Base-by-base conservation (phyloP, 2,888 invertebrate species). In the Dinocampus coccinellae region DNA sequence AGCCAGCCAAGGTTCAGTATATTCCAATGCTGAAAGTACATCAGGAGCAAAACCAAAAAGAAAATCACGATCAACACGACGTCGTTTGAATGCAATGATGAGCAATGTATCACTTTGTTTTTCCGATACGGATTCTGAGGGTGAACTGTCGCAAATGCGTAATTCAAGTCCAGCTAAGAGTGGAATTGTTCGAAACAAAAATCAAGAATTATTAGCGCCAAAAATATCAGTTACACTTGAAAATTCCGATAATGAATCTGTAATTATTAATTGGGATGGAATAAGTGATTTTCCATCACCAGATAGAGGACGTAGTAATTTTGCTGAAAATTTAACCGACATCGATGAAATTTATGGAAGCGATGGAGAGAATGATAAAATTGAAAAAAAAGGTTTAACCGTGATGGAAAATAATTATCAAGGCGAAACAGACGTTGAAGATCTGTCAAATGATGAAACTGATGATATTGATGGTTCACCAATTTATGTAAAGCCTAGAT, bases 91-190 rank as follows among this genome's bases (percentile, higher is more conserved):
- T 60, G 86, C 87, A 0, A 80, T 85, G 80, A 84, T 85, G 76
- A 87, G 80, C 73, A 87, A 87, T 57, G 70, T 84, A 1, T 87
- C 87, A 9, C 69, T 87, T 0, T 86, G 87, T 20, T 87, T 87
- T 67, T 87, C 87, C 39, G 87, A 87, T 47, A 86, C 86, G 0
- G 87, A 87, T 70, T 87, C 87, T 4, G 87, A 87, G 72, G 87
- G 87, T 13, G 87, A 87, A 53, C 75, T 87, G 10, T 76, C 80
- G 0, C 78, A 73, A 29, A 52, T 34, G n/a, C 76, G 72, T 26
- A 73, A 69, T 0, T 29, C 72, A 4, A 79, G 73, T 57, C 73
- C 74, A 9, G 39, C 47, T 16, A 66, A 57, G n/a, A 16, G 13
- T 2, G 53, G 60, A 42, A 67, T 58, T 53, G 6, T 34, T 11